Conservation (phyloP, 1,140 invertebrate genomes). For the Aphelinus certus region DNA sequence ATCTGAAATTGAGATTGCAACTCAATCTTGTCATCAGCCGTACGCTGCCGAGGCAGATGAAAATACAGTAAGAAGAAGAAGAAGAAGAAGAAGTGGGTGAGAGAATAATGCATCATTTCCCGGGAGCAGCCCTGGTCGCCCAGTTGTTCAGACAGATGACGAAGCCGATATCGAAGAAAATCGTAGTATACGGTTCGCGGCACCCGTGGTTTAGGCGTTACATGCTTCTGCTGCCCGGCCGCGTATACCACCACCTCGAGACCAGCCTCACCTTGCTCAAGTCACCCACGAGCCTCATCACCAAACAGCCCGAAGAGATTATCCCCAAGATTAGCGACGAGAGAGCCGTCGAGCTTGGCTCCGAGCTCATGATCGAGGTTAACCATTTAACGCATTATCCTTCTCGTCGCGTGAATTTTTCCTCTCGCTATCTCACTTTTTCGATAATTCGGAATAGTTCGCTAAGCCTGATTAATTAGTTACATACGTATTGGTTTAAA, state of each 20-base stretch:
- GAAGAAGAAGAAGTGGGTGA: neutral
- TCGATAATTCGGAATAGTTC: no score
- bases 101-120: constrained; percentile 28
- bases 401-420: neutral
- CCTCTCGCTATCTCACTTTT: no score
- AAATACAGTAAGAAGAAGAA: no score
- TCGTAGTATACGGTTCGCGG: constrained; percentile 42
- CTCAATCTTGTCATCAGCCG: no score
- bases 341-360: constrained; percentile 41
- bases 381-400: neutral
- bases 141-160: constrained; percentile 44
- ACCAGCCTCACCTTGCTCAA: constrained; percentile 20
- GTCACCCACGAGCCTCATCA: neutral
- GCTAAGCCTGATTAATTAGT: no score
- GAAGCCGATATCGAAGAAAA: constrained; percentile 43
- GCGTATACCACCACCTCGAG: constrained; percentile 41
- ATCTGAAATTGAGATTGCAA: no score
- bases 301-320: neutral
- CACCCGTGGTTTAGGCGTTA: constrained; percentile 43
- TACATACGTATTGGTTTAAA: no score
- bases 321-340: constrained; percentile 33
- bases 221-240: constrained; percentile 41
- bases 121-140: constrained; percentile 26
- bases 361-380: constrained; percentile 48
- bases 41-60: no score